Evolutionary conservation across 2,888 invertebrate species (phyloP).

Genomic region (Blomia tropicalis): DNA sequence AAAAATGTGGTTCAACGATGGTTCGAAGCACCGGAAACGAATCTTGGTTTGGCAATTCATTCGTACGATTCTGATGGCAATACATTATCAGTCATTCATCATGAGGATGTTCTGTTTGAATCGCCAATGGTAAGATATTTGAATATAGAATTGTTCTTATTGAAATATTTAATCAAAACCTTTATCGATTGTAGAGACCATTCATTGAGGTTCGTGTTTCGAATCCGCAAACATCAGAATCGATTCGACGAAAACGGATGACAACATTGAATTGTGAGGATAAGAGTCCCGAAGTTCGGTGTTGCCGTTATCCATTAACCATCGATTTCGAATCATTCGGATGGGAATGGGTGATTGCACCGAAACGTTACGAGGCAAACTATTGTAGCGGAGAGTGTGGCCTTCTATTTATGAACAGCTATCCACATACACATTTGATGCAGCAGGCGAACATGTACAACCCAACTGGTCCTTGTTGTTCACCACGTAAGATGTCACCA

Average conservation of each 20-base stretch:
- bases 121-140: constrained; percentile 17
- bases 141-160: no score
- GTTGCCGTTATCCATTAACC: constrained; percentile 80
- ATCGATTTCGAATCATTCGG: constrained; percentile 89
- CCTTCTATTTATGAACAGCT: constrained; percentile 65
- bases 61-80: constrained; percentile 34
- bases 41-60: constrained; percentile 59
- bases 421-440: constrained; percentile 71
- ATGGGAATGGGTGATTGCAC: constrained; percentile 95
- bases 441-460: constrained; percentile 59
- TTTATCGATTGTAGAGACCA: constrained; percentile 31
- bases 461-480: constrained; percentile 75
- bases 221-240: neutral
- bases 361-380: constrained; percentile 81
- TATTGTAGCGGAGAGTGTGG: constrained; percentile 91
- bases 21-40: constrained; percentile 55
- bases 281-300: constrained; percentile 58
- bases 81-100: constrained; percentile 48
- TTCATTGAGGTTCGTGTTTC: constrained; percentile 32
- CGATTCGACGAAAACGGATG: constrained; percentile 52
- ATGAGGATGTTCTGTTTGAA: constrained; percentile 33
- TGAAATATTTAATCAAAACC: constrained; percentile 41
- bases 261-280: constrained; percentile 69
- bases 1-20: constrained; percentile 55
- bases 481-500: constrained; percentile 57